phyloP scores from a whole-genome alignment of 2,797 vertebrate species.

The Pipistrellus pipistrellus region DNA sequence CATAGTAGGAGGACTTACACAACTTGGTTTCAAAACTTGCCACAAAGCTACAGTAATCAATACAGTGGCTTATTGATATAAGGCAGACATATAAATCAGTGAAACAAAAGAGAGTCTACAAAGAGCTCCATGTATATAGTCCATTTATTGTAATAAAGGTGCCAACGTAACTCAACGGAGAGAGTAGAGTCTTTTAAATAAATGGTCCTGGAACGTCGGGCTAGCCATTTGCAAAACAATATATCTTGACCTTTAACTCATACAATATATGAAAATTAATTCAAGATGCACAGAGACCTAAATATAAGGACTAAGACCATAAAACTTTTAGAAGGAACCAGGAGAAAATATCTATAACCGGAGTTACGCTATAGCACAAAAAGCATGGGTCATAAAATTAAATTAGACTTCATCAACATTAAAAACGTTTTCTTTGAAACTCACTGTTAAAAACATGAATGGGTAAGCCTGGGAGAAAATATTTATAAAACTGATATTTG shows the following conservation, averaged over 20 bases:
- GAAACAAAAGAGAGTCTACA: background rate
- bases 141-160: slow-evolving; percentile 4
- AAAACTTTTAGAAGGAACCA: slow-evolving; percentile 46
- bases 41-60: background rate
- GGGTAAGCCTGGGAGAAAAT: background rate
- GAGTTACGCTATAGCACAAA: background rate
- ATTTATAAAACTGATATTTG: slow-evolving; percentile 29
- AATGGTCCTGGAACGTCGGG: background rate
- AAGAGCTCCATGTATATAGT: background rate
- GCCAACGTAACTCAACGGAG: background rate
- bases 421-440: slow-evolving; percentile 39
- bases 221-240: background rate
- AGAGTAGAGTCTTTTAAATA: background rate
- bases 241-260: slow-evolving; percentile 30
- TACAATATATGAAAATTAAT: slow-evolving; percentile 43
- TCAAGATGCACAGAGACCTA: slow-evolving; percentile 27
- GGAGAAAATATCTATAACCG: slow-evolving; percentile 23
- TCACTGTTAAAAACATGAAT: slow-evolving; percentile 30
- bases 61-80: background rate
- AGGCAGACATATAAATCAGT: background rate
- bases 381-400: slow-evolving; percentile 53
- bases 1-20: background rate
- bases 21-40: slow-evolving; percentile 23
- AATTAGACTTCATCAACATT: slow-evolving; percentile 36
- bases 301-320: slow-evolving; percentile 35